These are phyloP conservation scores for Ganaspis brasiliensis DNA, from an alignment of 2,888 invertebrate genomes.

Conservation along the genomic window DNA sequence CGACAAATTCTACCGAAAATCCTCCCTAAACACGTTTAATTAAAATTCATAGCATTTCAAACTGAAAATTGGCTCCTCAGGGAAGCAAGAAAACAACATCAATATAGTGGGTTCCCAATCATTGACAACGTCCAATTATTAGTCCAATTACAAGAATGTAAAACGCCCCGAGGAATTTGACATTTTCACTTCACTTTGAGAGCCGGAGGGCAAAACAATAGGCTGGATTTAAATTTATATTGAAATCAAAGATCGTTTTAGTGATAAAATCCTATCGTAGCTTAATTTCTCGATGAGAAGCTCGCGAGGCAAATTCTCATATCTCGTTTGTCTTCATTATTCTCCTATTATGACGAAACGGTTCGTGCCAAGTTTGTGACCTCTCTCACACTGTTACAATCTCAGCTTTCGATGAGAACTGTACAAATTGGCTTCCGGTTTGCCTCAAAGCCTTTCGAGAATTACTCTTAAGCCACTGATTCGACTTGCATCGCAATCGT, in stretches of 20 bases:
- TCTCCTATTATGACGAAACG: constrained; percentile 59
- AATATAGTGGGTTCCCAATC: background rate
- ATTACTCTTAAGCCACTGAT: constrained; percentile 12
- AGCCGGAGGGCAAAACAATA: constrained; percentile 9
- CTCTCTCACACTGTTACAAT: constrained; percentile 16
- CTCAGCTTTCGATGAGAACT: constrained; percentile 9
- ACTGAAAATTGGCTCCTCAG: background rate
- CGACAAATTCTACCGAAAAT: background rate
- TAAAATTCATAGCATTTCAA: background rate
- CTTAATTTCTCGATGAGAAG: constrained; percentile 21
- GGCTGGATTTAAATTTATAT: constrained; percentile 36
- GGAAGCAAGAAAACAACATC: background rate
- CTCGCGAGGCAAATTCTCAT: constrained; percentile 47
- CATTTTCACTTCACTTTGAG: background rate
- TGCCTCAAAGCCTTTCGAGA: constrained; percentile 22
- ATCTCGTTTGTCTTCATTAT: constrained; percentile 61
- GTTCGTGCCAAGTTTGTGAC: constrained; percentile 54
- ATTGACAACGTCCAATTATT: constrained; percentile 15
- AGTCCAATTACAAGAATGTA: constrained; percentile 4
- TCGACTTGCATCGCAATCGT: background rate
- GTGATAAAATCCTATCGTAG: background rate
- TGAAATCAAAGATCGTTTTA: constrained; percentile 21
- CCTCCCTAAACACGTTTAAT: background rate
- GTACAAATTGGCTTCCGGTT: constrained; percentile 26
- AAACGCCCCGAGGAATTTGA: background rate